Conservation (phyloP, 2,113 vertebrate genomes). For the Corythoichthys haematopterus region DNA sequence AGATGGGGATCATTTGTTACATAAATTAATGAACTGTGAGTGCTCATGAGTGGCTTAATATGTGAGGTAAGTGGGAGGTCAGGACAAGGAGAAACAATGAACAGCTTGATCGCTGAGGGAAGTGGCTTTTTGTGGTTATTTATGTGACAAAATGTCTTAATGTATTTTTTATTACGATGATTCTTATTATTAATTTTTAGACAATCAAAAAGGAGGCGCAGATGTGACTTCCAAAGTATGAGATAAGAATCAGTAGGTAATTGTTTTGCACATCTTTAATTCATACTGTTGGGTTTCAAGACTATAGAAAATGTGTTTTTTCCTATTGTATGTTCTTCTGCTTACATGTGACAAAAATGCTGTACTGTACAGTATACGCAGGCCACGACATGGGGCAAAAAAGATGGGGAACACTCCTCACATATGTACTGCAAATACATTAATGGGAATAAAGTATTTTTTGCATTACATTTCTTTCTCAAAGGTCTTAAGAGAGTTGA, state of each 20-base stretch:
- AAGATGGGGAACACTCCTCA: conserved; percentile 28
- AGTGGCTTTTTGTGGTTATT: conserved; percentile 24
- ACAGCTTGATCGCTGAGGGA: conserved; percentile 16
- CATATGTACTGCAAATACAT: conserved; percentile 66
- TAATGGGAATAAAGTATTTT: conserved; percentile 76
- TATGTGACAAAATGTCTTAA: conserved; percentile 40
- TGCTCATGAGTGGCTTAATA: conserved; percentile 13
- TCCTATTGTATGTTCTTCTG: conserved; percentile 39
- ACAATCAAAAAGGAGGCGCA: conserved; percentile 67
- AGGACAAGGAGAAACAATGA: conserved; percentile 19
- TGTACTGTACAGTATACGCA: conserved; percentile 58
- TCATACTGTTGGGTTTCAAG: conserved; percentile 48
- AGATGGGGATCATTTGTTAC: conserved; percentile 9
- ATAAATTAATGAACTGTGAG: conserved; percentile 14
- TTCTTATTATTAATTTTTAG: conserved; percentile 64
- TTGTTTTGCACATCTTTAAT: conserved; percentile 57
- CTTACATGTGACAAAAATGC: conserved; percentile 50
- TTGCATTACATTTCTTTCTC: conserved; percentile 36
- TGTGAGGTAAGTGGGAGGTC: neutral
- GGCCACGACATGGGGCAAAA: too few relatives aligned
- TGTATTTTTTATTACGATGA: conserved; percentile 30
- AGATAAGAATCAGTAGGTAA: conserved; percentile 35
- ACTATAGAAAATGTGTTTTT: conserved; percentile 16
- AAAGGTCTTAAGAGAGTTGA: conserved; percentile 1
- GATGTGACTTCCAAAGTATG: conserved; percentile 47